These are phyloP conservation scores for Channa argus DNA, from an alignment of 2,113 vertebrate genomes.

Conservation along the genomic window DNA sequence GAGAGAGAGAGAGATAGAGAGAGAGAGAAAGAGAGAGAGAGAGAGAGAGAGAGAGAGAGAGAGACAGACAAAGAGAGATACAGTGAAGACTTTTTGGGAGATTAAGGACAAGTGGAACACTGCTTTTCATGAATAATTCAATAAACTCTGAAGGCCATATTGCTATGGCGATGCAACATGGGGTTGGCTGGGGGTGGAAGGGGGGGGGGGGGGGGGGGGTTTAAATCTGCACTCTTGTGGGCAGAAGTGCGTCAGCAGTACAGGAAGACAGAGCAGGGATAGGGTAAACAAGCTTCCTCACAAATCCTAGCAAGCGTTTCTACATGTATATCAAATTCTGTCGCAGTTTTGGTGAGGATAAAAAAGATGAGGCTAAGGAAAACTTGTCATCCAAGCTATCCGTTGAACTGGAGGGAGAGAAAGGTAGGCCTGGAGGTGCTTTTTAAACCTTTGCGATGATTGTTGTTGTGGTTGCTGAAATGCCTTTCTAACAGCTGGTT, in stretches of 20 bases:
- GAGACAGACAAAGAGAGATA: neutral
- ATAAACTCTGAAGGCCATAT: slow-evolving; percentile 29
- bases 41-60: neutral
- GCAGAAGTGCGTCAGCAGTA: slow-evolving; percentile 10
- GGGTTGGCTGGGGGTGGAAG: too few species aligned
- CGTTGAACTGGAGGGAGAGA: slow-evolving; percentile 49
- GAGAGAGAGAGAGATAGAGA: neutral
- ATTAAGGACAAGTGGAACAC: slow-evolving; percentile 51
- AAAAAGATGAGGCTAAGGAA: slow-evolving; percentile 36
- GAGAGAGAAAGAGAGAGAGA: neutral
- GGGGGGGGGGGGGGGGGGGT: neutral
- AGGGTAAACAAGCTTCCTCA: slow-evolving; percentile 9
- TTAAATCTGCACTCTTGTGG: slow-evolving; percentile 14
- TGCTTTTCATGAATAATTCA: slow-evolving; percentile 56
- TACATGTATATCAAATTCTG: slow-evolving; percentile 80
- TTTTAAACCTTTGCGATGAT: neutral
- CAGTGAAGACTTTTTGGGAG: slow-evolving; percentile 7
- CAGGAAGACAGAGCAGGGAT: slow-evolving; percentile 21
- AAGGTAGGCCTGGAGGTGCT: slow-evolving; percentile 44
- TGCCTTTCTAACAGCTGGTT: slow-evolving; percentile 4
- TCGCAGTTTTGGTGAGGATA: slow-evolving; percentile 46
- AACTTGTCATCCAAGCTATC: slow-evolving; percentile 45
- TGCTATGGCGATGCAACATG: slow-evolving; percentile 42
- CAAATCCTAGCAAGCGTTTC: slow-evolving; percentile 9
- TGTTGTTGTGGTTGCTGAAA: neutral